Evolutionary conservation across 2,888 invertebrate species (phyloP).

Genomic region (Apantesis nais): DNA sequence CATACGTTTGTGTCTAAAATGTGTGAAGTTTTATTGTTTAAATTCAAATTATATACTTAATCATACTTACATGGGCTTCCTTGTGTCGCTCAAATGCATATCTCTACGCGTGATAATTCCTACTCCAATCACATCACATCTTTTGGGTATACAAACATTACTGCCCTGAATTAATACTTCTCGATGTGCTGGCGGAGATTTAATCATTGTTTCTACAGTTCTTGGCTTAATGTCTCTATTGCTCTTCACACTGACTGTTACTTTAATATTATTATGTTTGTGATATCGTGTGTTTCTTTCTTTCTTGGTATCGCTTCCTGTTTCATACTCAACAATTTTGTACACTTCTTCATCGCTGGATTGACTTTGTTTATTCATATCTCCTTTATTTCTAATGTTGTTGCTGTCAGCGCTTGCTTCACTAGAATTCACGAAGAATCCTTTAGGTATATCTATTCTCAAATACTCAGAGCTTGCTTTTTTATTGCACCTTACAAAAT

Average conservation of each 20-base stretch:
- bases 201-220: slow-evolving; percentile 51
- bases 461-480: slow-evolving; percentile 63
- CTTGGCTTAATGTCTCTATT: slow-evolving; percentile 48
- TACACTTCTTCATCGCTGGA: slow-evolving; percentile 73
- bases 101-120: slow-evolving; percentile 70
- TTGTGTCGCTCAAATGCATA: slow-evolving; percentile 55
- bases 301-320: slow-evolving; percentile 52
- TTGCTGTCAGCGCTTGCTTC: slow-evolving; percentile 47
- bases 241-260: slow-evolving; percentile 57
- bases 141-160: slow-evolving; percentile 57
- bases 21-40: background rate
- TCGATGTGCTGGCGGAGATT: slow-evolving; percentile 48
- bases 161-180: slow-evolving; percentile 65
- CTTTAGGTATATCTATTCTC: slow-evolving; percentile 71
- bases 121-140: slow-evolving; percentile 66
- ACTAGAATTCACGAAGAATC: slow-evolving; percentile 64
- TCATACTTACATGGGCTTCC: slow-evolving; percentile 68
- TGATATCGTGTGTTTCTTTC: slow-evolving; percentile 39
- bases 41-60: background rate
- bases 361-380: slow-evolving; percentile 30
- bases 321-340: slow-evolving; percentile 75
- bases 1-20: background rate
- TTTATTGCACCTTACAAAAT: slow-evolving; percentile 46
- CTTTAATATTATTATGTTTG: slow-evolving; percentile 48
- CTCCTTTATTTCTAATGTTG: slow-evolving; percentile 11